Conservation (phyloP, 1,140 invertebrate species). For the Rhagoletis pomonella region DNA sequence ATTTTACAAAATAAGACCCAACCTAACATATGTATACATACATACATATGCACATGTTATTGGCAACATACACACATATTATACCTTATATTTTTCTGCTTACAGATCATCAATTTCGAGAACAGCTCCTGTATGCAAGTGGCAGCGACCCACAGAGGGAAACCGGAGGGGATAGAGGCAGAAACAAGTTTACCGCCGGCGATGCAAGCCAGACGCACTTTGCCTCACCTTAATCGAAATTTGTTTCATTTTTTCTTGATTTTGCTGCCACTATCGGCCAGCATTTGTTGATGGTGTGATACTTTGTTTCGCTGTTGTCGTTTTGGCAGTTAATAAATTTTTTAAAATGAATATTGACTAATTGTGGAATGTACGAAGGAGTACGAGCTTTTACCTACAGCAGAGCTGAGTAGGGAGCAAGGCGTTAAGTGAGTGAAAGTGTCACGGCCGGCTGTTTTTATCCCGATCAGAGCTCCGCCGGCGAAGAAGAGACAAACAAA, state of each 20-base stretch:
- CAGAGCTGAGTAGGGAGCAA: conserved; percentile 50
- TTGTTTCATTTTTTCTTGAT: background rate
- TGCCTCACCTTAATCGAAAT: conserved; percentile 34
- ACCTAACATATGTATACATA: background rate
- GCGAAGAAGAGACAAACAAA: background rate
- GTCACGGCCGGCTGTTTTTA: background rate
- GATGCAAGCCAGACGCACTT: background rate
- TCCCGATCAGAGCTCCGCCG: background rate
- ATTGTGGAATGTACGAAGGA: conserved; percentile 59
- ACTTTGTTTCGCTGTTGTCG: conserved; percentile 28
- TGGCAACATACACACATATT: background rate
- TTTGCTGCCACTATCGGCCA: background rate
- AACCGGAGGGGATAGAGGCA: background rate
- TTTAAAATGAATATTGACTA: conserved; percentile 70
- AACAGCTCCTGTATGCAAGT: background rate
- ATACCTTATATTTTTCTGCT: no score
- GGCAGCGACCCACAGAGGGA: background rate
- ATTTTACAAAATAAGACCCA: background rate
- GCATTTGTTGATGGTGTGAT: background rate
- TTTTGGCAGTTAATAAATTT: conserved; percentile 73
- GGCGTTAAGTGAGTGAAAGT: conserved; percentile 1
- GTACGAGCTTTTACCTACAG: conserved; percentile 63
- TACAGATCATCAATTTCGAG: background rate
- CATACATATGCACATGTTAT: background rate
- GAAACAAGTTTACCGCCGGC: conserved; percentile 40